Base-by-base conservation (phyloP, 2,888 invertebrate species). In the Nymphalis urticae region DNA sequence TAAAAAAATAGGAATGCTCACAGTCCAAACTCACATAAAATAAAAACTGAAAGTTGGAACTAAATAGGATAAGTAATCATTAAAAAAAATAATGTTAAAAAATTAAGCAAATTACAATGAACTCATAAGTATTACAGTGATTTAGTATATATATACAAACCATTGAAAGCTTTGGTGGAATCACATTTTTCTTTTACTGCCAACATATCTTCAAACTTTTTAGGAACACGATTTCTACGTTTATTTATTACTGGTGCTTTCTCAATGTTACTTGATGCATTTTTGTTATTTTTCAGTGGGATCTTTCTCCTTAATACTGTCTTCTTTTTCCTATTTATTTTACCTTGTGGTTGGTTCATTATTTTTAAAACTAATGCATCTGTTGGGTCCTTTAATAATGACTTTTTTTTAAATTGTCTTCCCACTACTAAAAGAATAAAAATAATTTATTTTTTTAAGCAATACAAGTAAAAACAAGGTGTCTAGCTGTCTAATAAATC, bases 381-480 rank as follows among this genome's bases (percentile, higher is more conserved):
- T 58, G 8, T n/a, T 58, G 69, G 42, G 16, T 62, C 69, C 32
- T 64, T 48, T 58, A 51, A 17, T 27, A 62, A 51, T 24, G 48
- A 42, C 36, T 70, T 42, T 51, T 69, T 70, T 48, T 68, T 24
- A 69, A 83, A 73, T 54, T 83, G 82, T 16, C 76, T 72, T 54
- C 68, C 69, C 9, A 82, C 81, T 68, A 83, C 84, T 83, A 75
- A 7, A 79, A 80, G 10, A 27, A 51, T 61, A 58, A 36, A 65
- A 42, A 50, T 17, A n/a, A 19, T 7, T 1, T 5, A n/a, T 0
- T 1, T n/a, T 32, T 53, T 16, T 6, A 24, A 16, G 13, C 16
- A 13, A 53, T 6, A 24, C 16, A 24, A 5, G 3, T 21, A 53
- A 24, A 53, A 53, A 53, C 3, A 10, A 42, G 13, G 42, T 42